Evolutionary conservation across 2,113 vertebrate genomes (phyloP), one percentile per base, ranked within the genome.

Genomic region (Nipponia nippon): DNA sequence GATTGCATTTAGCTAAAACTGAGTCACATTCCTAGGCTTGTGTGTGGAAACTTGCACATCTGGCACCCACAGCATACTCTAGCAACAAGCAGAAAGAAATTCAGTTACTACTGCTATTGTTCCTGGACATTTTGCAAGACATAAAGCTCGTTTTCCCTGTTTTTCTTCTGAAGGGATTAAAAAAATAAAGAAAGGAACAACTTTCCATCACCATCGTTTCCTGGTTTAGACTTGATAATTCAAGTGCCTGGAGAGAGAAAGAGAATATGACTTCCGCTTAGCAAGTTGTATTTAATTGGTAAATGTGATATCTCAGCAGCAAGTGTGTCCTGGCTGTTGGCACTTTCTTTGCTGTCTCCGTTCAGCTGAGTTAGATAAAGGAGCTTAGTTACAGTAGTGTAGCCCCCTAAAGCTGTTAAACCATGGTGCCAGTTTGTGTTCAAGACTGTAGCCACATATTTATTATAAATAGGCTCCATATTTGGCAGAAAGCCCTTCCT

Each of bases 61-160:
- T 97, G 95, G 84, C 53, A 88, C 53, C 40, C 87, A 77, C 78
- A 92, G 56, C 75, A 46, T 76, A 38, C 53, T 93, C 61, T 71
- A 87, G 87, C 75, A 93, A 62, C 3, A 1, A 94, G 62, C 62
- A 83, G 58, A 83, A 95, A 87, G 55, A 83, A 87, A 83, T 49
- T 22, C 72, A 42, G 70, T 90, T 90, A 80, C 78, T 93, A 80
- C 34, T 88, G 70, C 92, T 94, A 69, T 96, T 96, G 90, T 96
- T 93, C 36, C 71, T 95, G 65, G 50, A 73, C n/a, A 19, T 73
- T 90, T 94, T 93, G 84, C 78, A 95, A 93, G 78, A 96, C 90
- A 65, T 90, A 76, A 86, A 78, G 19, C 26, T 7, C 2, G 0
- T 38, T 89, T 89, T 25, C 62, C 56, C 46, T 49, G 27, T 49